Conservation (phyloP, 2,113 vertebrate genomes). For the Vidua macroura region DNA sequence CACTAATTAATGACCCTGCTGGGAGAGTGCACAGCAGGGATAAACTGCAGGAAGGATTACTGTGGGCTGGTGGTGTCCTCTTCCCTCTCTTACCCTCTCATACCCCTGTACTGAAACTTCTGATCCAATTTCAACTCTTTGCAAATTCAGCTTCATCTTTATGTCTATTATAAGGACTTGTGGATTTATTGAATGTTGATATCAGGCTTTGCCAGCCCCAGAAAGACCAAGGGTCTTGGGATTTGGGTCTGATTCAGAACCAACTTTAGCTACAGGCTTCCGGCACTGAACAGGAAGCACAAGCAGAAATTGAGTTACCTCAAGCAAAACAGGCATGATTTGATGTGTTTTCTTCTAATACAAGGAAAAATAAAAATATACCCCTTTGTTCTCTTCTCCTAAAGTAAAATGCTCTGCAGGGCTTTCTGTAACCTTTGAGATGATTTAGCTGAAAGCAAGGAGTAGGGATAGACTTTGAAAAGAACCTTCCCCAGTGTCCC, state of each 20-base stretch:
- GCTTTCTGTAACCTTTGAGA: not conserved
- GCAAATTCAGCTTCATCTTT: not conserved
- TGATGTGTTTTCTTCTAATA: not conserved
- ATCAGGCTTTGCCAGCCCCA: not conserved
- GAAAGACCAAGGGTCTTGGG: not conserved
- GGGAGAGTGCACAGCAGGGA: accelerated
- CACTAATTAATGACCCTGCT: not conserved
- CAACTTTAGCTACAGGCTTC: not conserved
- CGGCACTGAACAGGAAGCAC: not conserved
- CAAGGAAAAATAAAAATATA: conserved; percentile 13
- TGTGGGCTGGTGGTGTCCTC: not conserved
- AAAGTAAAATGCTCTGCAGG: not conserved
- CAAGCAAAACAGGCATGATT: conserved; percentile 20
- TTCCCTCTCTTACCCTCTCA: not conserved
- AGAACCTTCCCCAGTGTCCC: not conserved
- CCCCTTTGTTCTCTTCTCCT: not conserved
- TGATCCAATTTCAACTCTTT: not conserved
- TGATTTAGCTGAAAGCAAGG: not conserved
- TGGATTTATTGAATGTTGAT: not conserved
- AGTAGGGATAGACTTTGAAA: not conserved
- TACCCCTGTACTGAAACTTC: not conserved
- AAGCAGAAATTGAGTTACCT: not conserved
- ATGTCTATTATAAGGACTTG: not conserved
- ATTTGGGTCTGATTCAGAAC: not conserved
- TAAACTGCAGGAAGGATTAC: not conserved